phyloP scores from a whole-genome alignment of 2,888 invertebrate species.

The Trichogramma dendrolimi region DNA sequence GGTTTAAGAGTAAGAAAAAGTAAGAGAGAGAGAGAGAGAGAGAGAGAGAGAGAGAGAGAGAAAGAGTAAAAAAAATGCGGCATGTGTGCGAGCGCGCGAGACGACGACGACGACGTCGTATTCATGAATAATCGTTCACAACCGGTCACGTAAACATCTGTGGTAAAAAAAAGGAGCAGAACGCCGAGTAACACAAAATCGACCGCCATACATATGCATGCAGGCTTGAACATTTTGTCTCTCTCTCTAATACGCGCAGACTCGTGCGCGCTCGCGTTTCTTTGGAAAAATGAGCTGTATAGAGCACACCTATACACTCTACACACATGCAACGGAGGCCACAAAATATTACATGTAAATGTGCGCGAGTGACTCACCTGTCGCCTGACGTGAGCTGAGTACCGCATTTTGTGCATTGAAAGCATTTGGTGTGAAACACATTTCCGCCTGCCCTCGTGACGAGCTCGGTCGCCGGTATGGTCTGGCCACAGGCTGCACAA shows the following conservation, averaged over 20 bases:
- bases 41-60: background rate
- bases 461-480: constrained; percentile 88
- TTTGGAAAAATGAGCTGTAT: too few relatives aligned
- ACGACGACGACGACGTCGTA: background rate
- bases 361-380: constrained; percentile 57
- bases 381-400: constrained; percentile 86
- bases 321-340: too few relatives aligned
- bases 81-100: constrained; percentile 4
- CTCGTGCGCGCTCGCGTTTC: too few relatives aligned
- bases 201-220: too few relatives aligned
- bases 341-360: too few relatives aligned
- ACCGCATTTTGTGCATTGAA: constrained; percentile 90
- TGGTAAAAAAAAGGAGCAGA: too few relatives aligned
- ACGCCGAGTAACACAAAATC: too few relatives aligned
- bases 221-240: too few relatives aligned
- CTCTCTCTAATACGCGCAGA: too few relatives aligned
- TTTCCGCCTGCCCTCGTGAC: constrained; percentile 79
- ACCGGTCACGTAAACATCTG: too few relatives aligned
- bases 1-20: background rate
- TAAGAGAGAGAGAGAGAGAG: background rate
- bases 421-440: constrained; percentile 93
- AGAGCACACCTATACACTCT: too few relatives aligned
- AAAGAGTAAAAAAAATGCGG: background rate
- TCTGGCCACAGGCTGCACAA: constrained; percentile 87
- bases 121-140: too few relatives aligned